Conservation (phyloP, 2,113 vertebrate genomes). For the Ahaetulla prasina region DNA sequence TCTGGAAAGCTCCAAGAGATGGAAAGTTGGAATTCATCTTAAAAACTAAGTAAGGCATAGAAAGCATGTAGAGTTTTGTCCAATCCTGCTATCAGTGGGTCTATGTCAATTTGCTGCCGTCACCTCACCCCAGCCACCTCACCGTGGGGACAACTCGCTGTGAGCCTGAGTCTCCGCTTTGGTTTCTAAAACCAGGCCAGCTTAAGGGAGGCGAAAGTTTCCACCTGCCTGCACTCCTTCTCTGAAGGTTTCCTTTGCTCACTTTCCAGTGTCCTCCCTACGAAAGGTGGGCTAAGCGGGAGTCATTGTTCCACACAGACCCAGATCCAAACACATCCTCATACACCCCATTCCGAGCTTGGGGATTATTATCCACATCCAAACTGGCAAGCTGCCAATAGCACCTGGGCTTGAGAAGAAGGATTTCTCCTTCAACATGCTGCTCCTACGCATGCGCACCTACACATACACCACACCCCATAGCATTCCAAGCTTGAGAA, state of each 20-base stretch:
- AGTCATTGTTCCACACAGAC: neutral
- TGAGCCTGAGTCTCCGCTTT: neutral
- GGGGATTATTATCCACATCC: neutral
- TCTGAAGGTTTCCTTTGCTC: neutral
- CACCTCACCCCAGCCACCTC: neutral
- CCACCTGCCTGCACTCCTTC: neutral
- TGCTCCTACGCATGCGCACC: neutral
- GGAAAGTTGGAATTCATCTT: neutral
- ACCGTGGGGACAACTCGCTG: neutral
- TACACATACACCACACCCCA: too few species aligned
- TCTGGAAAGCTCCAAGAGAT: neutral
- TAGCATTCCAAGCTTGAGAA: neutral
- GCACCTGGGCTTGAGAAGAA: too few species aligned
- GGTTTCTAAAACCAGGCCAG: neutral
- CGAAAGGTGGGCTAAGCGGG: too few species aligned
- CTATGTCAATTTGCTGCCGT: neutral
- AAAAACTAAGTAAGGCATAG: fast-evolving
- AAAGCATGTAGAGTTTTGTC: neutral
- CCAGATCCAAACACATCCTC: too few species aligned
- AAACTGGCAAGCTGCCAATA: neutral
- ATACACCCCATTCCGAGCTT: neutral
- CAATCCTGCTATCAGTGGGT: neutral
- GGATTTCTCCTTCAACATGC: neutral
- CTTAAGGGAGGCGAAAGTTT: neutral
- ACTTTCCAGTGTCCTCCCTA: neutral